Conservation (phyloP, 2,113 vertebrate genomes). For the Caretta caretta region DNA sequence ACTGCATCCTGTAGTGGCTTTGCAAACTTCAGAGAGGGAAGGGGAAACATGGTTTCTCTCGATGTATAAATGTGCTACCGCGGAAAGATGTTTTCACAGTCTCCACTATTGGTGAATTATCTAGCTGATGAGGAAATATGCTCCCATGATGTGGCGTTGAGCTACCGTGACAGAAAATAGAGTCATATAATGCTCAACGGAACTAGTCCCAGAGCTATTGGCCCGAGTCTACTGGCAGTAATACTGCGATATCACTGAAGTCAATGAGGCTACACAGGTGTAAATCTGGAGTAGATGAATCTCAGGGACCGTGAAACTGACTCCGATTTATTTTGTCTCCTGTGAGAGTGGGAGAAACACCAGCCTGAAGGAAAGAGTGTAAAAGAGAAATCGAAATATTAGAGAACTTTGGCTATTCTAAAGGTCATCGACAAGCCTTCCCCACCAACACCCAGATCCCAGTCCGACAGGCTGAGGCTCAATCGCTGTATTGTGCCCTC, state of each 20-base stretch:
- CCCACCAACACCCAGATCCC: neutral
- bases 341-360: neutral
- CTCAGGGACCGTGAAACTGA: neutral
- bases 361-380: fast-evolving
- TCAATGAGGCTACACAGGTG: neutral
- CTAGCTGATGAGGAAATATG: fast-evolving
- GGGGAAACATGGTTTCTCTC: neutral
- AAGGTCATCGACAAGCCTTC: neutral
- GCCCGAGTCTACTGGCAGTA: neutral
- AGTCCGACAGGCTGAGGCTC: neutral
- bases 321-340: neutral
- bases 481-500: conserved; percentile 4
- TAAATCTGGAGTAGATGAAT: neutral
- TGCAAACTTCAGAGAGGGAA: neutral
- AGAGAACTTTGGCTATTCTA: neutral
- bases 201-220: neutral
- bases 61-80: neutral
- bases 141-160: neutral
- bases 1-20: neutral
- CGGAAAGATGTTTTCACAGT: neutral
- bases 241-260: neutral
- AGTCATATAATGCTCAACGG: neutral
- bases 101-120: neutral
- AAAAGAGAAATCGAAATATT: fast-evolving
- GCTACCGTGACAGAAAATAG: fast-evolving